Percentiles rank a stretch among this genome's conserved stretches.
Conservation (phyloP, 2,888 invertebrate genomes). For the Uropetala carovei region DNA sequence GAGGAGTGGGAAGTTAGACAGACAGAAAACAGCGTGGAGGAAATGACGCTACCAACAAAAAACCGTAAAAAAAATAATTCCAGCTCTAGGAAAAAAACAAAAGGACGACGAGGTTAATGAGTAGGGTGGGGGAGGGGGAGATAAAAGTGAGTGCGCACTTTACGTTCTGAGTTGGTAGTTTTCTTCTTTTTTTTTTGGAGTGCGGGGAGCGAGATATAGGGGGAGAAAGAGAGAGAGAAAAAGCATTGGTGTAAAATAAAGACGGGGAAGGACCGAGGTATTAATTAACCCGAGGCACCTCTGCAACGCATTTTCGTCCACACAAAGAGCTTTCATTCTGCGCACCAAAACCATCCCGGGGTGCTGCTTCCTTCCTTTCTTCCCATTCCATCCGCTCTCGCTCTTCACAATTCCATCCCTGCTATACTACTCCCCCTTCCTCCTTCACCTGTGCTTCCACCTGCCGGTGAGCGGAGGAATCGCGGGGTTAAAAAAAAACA, state of each 20-base stretch:
- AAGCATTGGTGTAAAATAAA: slow-evolving; percentile 4
- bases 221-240: neutral
- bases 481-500: too few species aligned
- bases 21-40: neutral
- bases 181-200: too few species aligned
- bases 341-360: neutral
- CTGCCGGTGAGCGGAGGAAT: too few species aligned
- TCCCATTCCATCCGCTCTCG: neutral
- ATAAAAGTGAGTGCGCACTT: neutral
- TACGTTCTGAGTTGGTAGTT: neutral
- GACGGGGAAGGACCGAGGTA: neutral
- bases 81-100: neutral
- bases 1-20: neutral
- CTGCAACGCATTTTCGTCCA: slow-evolving; percentile 2
- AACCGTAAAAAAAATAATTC: neutral
- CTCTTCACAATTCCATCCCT: too few species aligned
- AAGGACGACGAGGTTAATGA: neutral
- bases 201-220: too few species aligned
- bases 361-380: neutral
- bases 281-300: neutral
- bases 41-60: neutral
- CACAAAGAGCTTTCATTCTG: neutral
- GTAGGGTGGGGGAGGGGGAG: slow-evolving; percentile 4
- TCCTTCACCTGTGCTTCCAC: too few species aligned
- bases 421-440: too few species aligned